phyloP scores from a whole-genome alignment of 2,113 vertebrate genomes.

The Butorides virescens region DNA sequence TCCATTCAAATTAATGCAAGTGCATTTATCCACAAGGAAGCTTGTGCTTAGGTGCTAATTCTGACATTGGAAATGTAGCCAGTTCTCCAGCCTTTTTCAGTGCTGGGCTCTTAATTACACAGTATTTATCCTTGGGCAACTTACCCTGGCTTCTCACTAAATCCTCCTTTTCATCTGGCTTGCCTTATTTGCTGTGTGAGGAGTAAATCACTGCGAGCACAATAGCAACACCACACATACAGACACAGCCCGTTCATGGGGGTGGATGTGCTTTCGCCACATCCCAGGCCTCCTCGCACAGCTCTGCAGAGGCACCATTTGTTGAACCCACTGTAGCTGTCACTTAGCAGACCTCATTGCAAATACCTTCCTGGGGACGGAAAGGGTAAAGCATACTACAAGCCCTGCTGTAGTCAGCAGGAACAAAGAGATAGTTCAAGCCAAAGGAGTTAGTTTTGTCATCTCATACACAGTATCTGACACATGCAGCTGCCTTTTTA shows the following conservation, averaged over 20 bases:
- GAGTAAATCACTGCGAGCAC: slow-evolving; percentile 1
- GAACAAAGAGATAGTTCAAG: background rate
- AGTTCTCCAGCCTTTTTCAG: background rate
- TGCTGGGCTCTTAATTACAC: background rate
- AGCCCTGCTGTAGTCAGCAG: background rate
- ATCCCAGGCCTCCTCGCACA: slow-evolving; percentile 66
- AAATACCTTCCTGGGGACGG: background rate
- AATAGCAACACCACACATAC: slow-evolving; percentile 64
- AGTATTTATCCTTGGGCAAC: background rate
- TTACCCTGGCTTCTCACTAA: background rate
- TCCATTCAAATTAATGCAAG: background rate
- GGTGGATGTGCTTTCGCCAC: slow-evolving; percentile 8
- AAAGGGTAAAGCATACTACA: background rate
- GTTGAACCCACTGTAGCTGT: slow-evolving; percentile 37
- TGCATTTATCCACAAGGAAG: background rate
- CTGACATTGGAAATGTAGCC: background rate
- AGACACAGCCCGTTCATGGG: slow-evolving; percentile 49
- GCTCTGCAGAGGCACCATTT: slow-evolving; percentile 32
- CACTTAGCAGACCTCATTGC: slow-evolving; percentile 70
- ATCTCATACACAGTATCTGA: background rate
- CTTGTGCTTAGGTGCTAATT: background rate
- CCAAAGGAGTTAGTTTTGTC: background rate
- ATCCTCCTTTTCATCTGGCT: background rate
- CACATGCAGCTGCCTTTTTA: background rate
- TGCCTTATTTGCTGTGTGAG: background rate